Evolutionary conservation across 2,797 vertebrate genomes (phyloP).

Genomic region (Choloepus didactylus): DNA sequence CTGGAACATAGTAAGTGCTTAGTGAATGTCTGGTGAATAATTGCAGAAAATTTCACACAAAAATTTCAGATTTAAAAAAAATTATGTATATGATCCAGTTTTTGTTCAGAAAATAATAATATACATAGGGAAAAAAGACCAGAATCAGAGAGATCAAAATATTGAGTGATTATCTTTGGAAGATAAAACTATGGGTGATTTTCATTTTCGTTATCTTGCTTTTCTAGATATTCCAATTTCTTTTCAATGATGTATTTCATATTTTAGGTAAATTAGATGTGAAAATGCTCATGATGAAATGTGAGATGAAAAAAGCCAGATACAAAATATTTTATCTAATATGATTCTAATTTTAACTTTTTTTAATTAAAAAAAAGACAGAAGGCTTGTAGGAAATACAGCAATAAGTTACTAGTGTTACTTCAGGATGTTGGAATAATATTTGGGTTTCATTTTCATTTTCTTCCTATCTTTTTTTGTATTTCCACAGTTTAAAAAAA

Average conservation of each 20-base stretch:
- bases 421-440: no score
- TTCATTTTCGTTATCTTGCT: slow-evolving; percentile 51
- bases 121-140: background rate
- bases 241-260: slow-evolving; percentile 38
- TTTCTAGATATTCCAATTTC: slow-evolving; percentile 44
- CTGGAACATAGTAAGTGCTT: background rate
- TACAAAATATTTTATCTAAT: background rate
- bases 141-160: slow-evolving; percentile 27
- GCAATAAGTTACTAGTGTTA: no score
- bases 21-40: background rate
- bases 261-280: background rate
- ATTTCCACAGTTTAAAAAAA: no score
- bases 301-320: background rate
- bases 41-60: background rate
- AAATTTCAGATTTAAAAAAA: slow-evolving; percentile 38
- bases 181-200: slow-evolving; percentile 29
- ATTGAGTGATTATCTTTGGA: background rate
- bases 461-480: no score
- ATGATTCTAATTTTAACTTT: background rate
- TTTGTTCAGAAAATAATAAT: background rate
- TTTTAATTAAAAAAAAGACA: no score
- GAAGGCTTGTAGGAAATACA: no score
- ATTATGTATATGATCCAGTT: background rate
- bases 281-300: background rate
- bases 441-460: no score